phyloP scores from a whole-genome alignment of 2,113 vertebrate genomes.

The Toxotes chatareus region DNA sequence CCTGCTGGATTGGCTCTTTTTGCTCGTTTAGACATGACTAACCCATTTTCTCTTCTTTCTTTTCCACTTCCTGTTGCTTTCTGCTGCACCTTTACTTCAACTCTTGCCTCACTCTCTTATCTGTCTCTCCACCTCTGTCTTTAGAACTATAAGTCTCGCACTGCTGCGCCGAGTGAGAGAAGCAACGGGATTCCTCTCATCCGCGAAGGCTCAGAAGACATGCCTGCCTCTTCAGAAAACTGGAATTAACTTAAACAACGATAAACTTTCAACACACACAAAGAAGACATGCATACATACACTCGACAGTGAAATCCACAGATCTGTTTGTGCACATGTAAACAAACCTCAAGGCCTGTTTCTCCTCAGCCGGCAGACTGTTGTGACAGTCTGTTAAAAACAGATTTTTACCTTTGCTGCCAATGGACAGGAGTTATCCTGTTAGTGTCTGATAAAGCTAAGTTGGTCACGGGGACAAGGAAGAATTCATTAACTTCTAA shows the following conservation, averaged over 20 bases:
- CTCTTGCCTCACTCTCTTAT: background rate
- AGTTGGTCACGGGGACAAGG: background rate
- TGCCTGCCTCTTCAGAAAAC: slow-evolving; percentile 6
- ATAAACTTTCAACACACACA: background rate
- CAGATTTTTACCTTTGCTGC: slow-evolving; percentile 2
- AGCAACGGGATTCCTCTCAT: slow-evolving; percentile 59
- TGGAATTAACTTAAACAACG: slow-evolving; percentile 14
- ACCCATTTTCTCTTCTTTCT: slow-evolving; percentile 23
- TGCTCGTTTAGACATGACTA: slow-evolving; percentile 39
- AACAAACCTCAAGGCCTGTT: background rate
- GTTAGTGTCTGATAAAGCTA: background rate
- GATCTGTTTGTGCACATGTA: background rate
- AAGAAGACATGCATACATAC: background rate
- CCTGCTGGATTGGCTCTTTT: background rate
- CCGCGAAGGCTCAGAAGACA: background rate
- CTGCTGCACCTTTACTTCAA: background rate
- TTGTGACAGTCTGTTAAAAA: background rate
- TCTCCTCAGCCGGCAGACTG: background rate
- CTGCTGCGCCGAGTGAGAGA: background rate
- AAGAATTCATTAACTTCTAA: background rate
- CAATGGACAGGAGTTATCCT: background rate
- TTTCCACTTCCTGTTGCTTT: slow-evolving; percentile 9
- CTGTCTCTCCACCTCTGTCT: slow-evolving; percentile 42
- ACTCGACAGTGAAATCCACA: background rate
- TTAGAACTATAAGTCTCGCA: slow-evolving; percentile 53